Conservation (phyloP, 2,888 invertebrate species). For the Drosophila bunnanda region DNA sequence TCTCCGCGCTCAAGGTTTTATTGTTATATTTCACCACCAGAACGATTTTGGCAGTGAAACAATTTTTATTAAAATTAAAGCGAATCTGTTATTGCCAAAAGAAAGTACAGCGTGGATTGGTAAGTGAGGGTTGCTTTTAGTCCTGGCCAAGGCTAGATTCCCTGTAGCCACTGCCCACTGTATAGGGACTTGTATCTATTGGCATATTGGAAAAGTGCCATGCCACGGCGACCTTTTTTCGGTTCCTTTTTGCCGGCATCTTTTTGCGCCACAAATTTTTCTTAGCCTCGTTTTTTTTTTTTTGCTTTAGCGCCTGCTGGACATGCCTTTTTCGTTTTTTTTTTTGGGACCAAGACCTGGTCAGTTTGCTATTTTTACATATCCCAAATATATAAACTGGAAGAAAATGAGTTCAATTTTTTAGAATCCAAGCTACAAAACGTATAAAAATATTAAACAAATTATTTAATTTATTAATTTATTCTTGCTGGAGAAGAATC, state of each 20-base stretch:
- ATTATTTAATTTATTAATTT: too few species aligned
- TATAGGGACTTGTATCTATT: slow-evolving; percentile 34
- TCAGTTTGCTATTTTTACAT: slow-evolving; percentile 33
- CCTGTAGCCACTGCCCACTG: slow-evolving; percentile 6
- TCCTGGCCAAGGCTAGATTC: background rate
- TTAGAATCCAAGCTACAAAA: background rate
- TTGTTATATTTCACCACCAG: slow-evolving; percentile 23
- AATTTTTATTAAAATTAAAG: slow-evolving; percentile 53
- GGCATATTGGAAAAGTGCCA: slow-evolving; percentile 50
- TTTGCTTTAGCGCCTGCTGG: slow-evolving; percentile 21
- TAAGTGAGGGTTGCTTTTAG: background rate
- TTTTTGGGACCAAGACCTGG: slow-evolving; percentile 7
- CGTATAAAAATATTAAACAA: background rate
- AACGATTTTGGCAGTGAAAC: slow-evolving; percentile 46
- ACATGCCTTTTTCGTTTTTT: background rate
- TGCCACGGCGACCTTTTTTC: slow-evolving; percentile 27
- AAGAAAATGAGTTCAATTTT: background rate
- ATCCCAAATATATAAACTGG: slow-evolving; percentile 5
- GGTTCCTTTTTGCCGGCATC: slow-evolving; percentile 4
- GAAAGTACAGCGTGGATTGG: background rate
- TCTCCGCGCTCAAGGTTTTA: background rate
- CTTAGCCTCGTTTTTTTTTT: slow-evolving; percentile 5
- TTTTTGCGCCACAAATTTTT: slow-evolving; percentile 5
- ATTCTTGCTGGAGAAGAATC: too few species aligned
- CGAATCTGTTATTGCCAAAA: slow-evolving; percentile 29